Evolutionary conservation across 2,888 invertebrate genomes (phyloP).

Genomic region (Protophormia terraenovae): DNA sequence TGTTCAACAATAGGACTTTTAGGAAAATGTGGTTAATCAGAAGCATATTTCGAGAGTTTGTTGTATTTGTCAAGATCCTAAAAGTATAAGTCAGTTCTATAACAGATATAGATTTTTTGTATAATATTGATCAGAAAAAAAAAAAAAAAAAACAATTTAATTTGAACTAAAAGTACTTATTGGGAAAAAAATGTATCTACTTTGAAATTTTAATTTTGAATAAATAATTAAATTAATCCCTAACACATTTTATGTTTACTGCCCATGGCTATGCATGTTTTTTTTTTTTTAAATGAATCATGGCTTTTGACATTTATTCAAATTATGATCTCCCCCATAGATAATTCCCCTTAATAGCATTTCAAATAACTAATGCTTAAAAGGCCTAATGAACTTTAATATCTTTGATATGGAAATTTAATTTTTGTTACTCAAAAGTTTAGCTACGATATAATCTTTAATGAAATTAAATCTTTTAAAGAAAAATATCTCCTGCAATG

Average conservation of each 20-base stretch:
- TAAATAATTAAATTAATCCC: not conserved
- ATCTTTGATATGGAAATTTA: not conserved
- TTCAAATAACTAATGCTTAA: not conserved
- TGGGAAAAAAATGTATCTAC: no score
- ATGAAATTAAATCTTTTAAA: not conserved
- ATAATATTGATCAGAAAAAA: no score
- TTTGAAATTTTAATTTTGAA: no score
- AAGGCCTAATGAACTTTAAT: conserved; percentile 2
- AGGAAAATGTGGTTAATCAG: no score
- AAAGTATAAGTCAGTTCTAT: no score
- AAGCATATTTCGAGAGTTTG: no score
- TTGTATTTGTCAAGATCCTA: no score
- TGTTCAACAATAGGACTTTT: no score
- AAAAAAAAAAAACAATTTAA: no score
- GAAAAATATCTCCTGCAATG: conserved; percentile 3
- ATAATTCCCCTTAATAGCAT: not conserved
- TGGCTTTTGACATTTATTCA: not conserved
- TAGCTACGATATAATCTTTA: no score
- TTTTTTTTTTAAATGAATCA: not conserved
- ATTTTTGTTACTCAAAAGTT: not conserved
- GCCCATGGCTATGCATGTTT: not conserved
- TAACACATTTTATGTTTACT: not conserved
- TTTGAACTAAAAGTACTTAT: no score
- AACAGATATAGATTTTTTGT: no score
- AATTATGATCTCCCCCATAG: not conserved